phyloP scores from a whole-genome alignment of 2,888 invertebrate genomes.

The Metacarcinus magister region DNA sequence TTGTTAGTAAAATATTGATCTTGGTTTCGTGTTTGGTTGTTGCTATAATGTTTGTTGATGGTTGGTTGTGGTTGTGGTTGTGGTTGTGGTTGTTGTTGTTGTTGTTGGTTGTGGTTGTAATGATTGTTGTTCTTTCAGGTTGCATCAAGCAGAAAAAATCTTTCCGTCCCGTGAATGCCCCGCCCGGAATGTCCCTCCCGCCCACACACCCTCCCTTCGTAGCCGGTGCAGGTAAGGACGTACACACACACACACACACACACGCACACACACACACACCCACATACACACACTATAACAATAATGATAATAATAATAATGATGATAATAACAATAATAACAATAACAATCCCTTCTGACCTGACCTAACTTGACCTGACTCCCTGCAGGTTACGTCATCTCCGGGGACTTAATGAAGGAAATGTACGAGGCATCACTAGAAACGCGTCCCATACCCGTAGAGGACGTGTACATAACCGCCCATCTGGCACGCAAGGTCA shows the following conservation, averaged over 20 bases:
- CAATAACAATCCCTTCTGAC: background rate
- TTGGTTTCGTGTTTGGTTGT: background rate
- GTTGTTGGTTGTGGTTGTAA: background rate
- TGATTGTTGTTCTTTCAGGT: slow-evolving; percentile 74
- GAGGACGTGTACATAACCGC: slow-evolving; percentile 85
- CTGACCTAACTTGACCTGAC: background rate
- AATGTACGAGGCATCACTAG: slow-evolving; percentile 83
- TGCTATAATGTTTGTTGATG: background rate
- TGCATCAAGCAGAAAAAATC: slow-evolving; percentile 83
- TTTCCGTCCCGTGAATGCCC: slow-evolving; percentile 81
- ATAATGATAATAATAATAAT: background rate
- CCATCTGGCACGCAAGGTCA: slow-evolving; percentile 82
- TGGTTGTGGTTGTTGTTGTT: no score
- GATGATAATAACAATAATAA: background rate
- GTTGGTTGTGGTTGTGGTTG: no score
- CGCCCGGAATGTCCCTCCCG: slow-evolving; percentile 77
- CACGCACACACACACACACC: slow-evolving; percentile 42
- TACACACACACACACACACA: slow-evolving; percentile 18
- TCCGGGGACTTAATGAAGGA: slow-evolving; percentile 83
- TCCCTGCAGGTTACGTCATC: slow-evolving; percentile 84
- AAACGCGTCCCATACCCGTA: slow-evolving; percentile 83
- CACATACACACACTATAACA: background rate
- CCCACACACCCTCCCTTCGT: slow-evolving; percentile 84
- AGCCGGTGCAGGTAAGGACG: slow-evolving; percentile 84
- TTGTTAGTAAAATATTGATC: no score